Evolutionary conservation across 2,888 invertebrate species (phyloP).

Genomic region (Mimachlamys varia): DNA sequence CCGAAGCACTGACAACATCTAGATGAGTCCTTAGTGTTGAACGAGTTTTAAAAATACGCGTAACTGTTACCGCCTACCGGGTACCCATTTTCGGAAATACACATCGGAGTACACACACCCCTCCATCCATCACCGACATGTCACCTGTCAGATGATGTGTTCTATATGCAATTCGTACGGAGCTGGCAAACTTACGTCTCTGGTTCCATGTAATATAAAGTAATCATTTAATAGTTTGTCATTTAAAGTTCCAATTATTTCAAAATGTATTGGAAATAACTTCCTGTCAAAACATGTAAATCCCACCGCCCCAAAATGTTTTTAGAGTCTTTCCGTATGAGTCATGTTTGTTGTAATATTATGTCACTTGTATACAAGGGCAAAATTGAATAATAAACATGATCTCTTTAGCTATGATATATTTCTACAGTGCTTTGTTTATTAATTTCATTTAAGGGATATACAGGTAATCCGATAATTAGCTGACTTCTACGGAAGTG

Average conservation of each 20-base stretch:
- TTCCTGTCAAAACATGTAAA: slow-evolving; percentile 44
- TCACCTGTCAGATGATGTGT: background rate
- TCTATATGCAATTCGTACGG: background rate
- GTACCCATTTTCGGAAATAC: background rate
- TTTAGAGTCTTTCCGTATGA: background rate
- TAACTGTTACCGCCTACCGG: no score
- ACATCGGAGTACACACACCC: background rate
- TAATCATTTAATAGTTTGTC: background rate
- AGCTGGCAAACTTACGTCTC: background rate
- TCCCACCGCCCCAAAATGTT: slow-evolving; percentile 28
- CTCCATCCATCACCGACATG: background rate
- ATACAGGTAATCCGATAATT: slow-evolving; percentile 16
- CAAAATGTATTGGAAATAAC: background rate
- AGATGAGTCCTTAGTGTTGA: no score
- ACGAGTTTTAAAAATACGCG: no score
- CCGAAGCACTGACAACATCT: no score
- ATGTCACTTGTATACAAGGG: background rate
- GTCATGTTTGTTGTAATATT: slow-evolving; percentile 17
- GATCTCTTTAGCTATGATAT: background rate
- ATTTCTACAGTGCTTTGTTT: background rate
- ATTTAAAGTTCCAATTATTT: background rate
- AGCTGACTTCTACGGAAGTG: slow-evolving; percentile 1
- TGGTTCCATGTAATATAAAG: background rate
- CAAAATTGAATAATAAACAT: background rate
- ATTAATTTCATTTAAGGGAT: background rate